These are phyloP conservation scores for Tholera decimalis DNA, from an alignment of 2,888 invertebrate species.

Conservation along the genomic window DNA sequence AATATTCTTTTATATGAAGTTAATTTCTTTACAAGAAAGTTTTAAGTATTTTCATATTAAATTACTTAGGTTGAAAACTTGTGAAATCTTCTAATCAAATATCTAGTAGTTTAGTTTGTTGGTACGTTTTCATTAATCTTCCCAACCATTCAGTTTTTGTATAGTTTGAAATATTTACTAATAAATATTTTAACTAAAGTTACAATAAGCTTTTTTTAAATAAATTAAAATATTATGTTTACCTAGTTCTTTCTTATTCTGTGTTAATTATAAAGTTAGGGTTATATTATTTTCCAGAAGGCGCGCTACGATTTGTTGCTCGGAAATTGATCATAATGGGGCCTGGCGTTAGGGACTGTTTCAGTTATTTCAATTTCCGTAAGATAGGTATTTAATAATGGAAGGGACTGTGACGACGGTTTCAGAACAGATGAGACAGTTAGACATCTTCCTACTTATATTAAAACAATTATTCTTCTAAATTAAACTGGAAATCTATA, in stretches of 20 bases:
- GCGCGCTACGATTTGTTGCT: slow-evolving; percentile 51
- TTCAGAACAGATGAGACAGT: slow-evolving; percentile 47
- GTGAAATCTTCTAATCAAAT: slow-evolving; percentile 5
- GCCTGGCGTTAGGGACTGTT: slow-evolving; percentile 63
- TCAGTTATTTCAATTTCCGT: slow-evolving; percentile 79
- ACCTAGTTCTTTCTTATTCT: background rate
- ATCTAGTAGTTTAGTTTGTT: slow-evolving; percentile 6
- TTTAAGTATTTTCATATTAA: slow-evolving; percentile 36
- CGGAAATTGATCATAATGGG: slow-evolving; percentile 73
- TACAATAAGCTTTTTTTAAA: too few species aligned
- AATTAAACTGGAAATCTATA: too few species aligned
- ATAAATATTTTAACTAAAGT: too few species aligned
- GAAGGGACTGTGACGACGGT: slow-evolving; percentile 68
- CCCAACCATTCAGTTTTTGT: background rate
- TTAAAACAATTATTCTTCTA: slow-evolving; percentile 46
- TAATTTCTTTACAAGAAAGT: slow-evolving; percentile 42
- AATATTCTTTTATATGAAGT: slow-evolving; percentile 46
- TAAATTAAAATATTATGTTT: background rate
- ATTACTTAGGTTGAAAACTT: slow-evolving; percentile 18
- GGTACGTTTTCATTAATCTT: slow-evolving; percentile 9
- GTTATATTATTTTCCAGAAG: slow-evolving; percentile 7
- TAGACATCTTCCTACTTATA: slow-evolving; percentile 15
- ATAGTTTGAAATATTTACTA: too few species aligned
- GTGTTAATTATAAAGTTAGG: slow-evolving; percentile 17
- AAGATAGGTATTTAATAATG: slow-evolving; percentile 75